These are phyloP conservation scores for Eretmochelys imbricata DNA, from an alignment of 2,113 vertebrate genomes.

Conservation along the genomic window DNA sequence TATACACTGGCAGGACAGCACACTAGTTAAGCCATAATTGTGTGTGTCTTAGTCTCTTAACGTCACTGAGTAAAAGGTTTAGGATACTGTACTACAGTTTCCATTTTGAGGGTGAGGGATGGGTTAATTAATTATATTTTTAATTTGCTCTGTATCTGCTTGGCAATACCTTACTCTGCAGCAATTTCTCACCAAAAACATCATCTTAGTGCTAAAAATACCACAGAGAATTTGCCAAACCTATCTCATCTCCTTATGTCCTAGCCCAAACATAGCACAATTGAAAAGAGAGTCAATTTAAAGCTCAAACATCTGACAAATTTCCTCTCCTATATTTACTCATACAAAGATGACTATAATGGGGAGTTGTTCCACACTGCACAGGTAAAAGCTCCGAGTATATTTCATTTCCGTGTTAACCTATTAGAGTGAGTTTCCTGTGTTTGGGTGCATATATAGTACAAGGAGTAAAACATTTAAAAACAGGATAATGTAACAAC, in stretches of 20 bases:
- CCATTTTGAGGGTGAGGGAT: not conserved
- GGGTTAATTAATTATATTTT: not conserved
- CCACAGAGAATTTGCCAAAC: not conserved
- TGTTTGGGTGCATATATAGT: not conserved
- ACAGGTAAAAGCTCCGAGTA: not conserved
- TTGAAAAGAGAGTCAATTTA: not conserved
- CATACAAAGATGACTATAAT: rapidly evolving
- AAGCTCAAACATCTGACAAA: not conserved
- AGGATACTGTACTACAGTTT: not conserved
- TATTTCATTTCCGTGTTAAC: not conserved
- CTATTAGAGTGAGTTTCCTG: not conserved
- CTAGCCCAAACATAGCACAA: not conserved
- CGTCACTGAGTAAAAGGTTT: not conserved
- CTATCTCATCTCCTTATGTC: not conserved
- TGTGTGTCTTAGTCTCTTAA: not conserved
- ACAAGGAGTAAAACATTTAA: not conserved
- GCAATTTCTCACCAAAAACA: not conserved
- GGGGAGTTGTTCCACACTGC: not conserved
- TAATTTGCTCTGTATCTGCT: not conserved
- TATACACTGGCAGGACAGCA: not conserved
- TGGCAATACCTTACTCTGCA: not conserved
- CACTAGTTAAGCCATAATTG: not conserved
- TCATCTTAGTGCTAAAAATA: not conserved
- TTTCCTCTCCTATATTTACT: not conserved
- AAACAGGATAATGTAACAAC: not conserved